A percentile compares a stretch with the other conserved stretches of the same genome.
Conservation (phyloP, 2,797 vertebrate species). For the Cryptoblepharus egeriae region DNA sequence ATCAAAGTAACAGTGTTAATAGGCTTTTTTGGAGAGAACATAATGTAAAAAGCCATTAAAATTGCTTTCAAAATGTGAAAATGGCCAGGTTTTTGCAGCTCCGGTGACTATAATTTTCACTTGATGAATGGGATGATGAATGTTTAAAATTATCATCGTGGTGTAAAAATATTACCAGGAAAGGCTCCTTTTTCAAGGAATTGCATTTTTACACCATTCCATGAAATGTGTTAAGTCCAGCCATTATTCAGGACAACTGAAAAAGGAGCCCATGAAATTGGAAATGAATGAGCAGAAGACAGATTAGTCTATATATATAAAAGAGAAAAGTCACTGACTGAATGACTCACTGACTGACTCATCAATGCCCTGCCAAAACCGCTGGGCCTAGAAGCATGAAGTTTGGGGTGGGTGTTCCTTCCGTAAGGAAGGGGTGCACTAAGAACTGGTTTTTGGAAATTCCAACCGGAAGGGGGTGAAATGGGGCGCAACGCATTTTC, state of each 20-base stretch:
- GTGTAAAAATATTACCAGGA: slow-evolving; percentile 1
- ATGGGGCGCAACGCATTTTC: no score
- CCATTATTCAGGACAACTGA: neutral
- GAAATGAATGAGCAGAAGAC: slow-evolving; percentile 2
- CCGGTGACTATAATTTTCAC: neutral
- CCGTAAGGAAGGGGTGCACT: no score
- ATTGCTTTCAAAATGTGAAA: neutral
- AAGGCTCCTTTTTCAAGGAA: neutral
- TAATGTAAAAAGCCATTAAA: neutral
- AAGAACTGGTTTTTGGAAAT: no score
- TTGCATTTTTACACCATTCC: neutral
- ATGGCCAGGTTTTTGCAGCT: neutral
- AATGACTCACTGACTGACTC: no score
- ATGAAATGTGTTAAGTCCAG: neutral
- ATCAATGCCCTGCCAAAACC: no score
- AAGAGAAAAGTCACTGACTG: no score
- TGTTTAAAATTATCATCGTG: neutral
- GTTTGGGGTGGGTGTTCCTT: no score
- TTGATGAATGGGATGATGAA: neutral
- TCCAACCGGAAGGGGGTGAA: no score
- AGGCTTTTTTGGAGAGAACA: neutral
- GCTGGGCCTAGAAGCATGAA: no score
- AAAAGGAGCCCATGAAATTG: neutral
- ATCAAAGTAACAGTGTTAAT: slow-evolving; percentile 7
- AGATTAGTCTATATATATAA: neutral